Conservation (phyloP, 1,140 invertebrate species). For the silkworm (Bombyx mori) region DNA sequence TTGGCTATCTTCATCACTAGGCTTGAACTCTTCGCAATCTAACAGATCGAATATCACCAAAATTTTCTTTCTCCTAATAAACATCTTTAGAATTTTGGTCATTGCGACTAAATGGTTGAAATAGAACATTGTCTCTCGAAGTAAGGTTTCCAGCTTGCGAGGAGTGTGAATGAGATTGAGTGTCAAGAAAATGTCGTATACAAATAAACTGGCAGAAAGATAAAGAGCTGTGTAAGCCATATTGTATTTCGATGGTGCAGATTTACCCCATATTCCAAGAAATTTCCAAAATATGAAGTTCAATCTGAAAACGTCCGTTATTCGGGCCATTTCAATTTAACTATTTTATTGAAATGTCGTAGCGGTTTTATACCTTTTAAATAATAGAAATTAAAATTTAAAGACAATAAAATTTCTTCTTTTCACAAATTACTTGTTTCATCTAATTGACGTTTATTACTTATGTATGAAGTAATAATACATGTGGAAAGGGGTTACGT, state of each 20-base stretch:
- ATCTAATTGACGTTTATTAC: too few species aligned
- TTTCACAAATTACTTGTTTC: too few species aligned
- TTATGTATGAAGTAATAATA: too few species aligned
- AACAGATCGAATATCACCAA: constrained; percentile 33
- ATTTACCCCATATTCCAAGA: constrained; percentile 37
- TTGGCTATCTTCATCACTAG: constrained; percentile 22
- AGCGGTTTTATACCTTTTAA: too few species aligned
- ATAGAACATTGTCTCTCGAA: constrained; percentile 46
- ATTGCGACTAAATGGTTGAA: constrained; percentile 39
- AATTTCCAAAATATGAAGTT: constrained; percentile 32
- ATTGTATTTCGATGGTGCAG: constrained; percentile 19
- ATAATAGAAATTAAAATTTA: too few species aligned
- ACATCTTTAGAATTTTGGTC: constrained; percentile 36
- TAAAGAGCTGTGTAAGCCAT: constrained; percentile 36
- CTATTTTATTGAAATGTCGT: too few species aligned
- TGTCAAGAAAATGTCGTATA: constrained; percentile 34
- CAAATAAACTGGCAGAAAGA: constrained; percentile 25
- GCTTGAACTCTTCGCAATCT: constrained; percentile 33
- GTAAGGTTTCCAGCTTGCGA: constrained; percentile 33
- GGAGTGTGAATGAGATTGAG: constrained; percentile 41
- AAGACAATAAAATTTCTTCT: too few species aligned
- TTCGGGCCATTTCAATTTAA: neutral
- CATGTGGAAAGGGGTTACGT: too few species aligned
- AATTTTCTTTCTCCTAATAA: constrained; percentile 33
- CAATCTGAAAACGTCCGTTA: constrained; percentile 29